Base-by-base conservation (phyloP, 2,113 vertebrate genomes). In the western clawed frog (Xenopus tropicalis) region DNA sequence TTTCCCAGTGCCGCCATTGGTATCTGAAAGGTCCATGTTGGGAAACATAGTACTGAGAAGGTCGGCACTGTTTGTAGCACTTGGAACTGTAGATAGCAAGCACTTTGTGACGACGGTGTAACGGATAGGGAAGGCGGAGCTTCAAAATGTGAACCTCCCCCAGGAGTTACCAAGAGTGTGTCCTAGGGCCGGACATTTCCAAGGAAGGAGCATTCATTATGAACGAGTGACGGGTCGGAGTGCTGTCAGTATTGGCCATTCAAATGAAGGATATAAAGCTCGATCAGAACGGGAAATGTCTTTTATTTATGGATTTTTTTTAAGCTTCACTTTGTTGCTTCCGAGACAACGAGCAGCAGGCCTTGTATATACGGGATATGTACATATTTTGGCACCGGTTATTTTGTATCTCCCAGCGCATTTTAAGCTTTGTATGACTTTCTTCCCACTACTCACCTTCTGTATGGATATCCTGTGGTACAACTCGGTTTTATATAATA, bases 211-310 rank as follows among this genome's bases (percentile, higher is more conserved):
- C 6, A 37, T 37, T 17, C 46, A 48, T 16, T 48, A 13, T 17
- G 16, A 44, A 44, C 13, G 43, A 12, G 29, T 37, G 29, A 7
- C 1, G 29, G 29, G 29, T 37, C 1, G 79, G 62, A 65, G 19
- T 80, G 79, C 79, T 78, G 77, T 77, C 88, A 89, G 80, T 88
- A 83, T 86, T 90, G 84, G 85, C 72, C 80, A 82, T 79, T 85
- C 42, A 89, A 86, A 91, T 91, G 90, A 91, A 90, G 84, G 79
- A 71, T 80, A 37, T 9, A 67, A 57, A 23, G 58, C 84, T 85
- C 83, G 85, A 87, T 19, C 9, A 61, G 48, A n/a, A 37, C 29
- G 51, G 54, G 46, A 48, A 48, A 48, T 48, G 16, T 17, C 3
- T 48, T 48, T 48, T 14, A 48, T 14, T 48, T 48, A 48, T 48